Base-by-base conservation (phyloP, 2,888 invertebrate species). In the Hipparchia semele region DNA sequence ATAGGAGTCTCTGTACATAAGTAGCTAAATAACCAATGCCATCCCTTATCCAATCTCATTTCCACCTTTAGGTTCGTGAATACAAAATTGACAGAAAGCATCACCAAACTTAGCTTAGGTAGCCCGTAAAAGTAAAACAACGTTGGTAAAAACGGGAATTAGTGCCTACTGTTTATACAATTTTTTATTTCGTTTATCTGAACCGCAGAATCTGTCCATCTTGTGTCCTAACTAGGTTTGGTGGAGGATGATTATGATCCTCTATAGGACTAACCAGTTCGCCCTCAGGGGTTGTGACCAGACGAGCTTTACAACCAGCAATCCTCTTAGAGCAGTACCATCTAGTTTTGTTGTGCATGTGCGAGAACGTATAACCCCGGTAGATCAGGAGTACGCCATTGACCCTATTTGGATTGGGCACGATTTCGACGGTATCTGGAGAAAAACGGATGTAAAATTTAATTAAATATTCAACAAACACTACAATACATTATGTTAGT, bases 321-420 rank as follows among this genome's bases (percentile, higher is more conserved):
- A 66, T 66, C 61, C 80, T 84, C 75, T 84, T 85, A 0, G 86
- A 87, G 71, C 88, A 88, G 62, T 85, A 85, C 86, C 87, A 88
- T n/a, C 86, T 76, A 0, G 80, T 81, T 13, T 75, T 80, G 49
- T 79, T 82, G 12, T 81, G 81, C 81, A 82, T 84, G 46, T 72
- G 69, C 2, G 73, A 74, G 53, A 71, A 79, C 0, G 76, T 76
- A 13, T 75, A 70, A 9, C 76, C 77, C 13, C 72, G 73, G 69
- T 76, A 77, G 5, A 78, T 59, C 0, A 79, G 69, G 13, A 79
- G 46, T 9, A 70, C 46, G 2, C 77, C 74, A 1, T 73, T 70
- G 5, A 73, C 73, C 2, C 78, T 73, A 39, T 75, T 76, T 23
- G 69, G 69, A 39, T 69, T 75, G 0, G 77, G 74, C 7, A 78